Evolutionary conservation across 2,888 invertebrate genomes (phyloP), one percentile per base, ranked within the genome.

Genomic region (Melangyna quadrimaculata): DNA sequence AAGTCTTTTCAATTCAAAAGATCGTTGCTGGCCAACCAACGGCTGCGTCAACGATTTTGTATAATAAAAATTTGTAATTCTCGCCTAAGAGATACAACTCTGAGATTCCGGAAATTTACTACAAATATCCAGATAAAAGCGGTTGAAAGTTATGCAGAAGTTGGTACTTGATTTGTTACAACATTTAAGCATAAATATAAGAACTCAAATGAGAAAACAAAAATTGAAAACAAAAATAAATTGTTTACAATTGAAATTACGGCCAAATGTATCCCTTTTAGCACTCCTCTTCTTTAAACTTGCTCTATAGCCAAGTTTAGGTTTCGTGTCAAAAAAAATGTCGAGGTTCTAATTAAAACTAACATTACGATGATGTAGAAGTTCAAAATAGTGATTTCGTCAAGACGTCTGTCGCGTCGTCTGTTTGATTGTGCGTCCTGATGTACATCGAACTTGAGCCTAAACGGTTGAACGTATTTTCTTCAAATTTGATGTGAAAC

Each of bases 51-150:
- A 35, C n/a, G 32, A 22, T 43, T 32, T n/a, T 35, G 24, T 59
- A 69, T 77, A 63, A 77, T 45, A 69, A 51, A 80, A 45, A 80
- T 72, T 77, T 73, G 48, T 72, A 77, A 57, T 81, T 72, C 75
- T 80, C 55, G 29, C 53, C 19, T 45, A 32, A 27, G 9, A 59
- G 12, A 70, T 80, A n/a, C n/a, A n/a, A n/a, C 65, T 55, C 27
- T 67, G 9, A 77, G 72, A 81, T 78, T 86, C 77, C 77, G 81
- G 81, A 78, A 73, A 86, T 72, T 78, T 43, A 86, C 86, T 73
- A 86, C 77, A 81, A 86, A 70, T 81, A 78, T 86, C 86, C 63
- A 81, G 86, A 86, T 78, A 73, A 73, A 86, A 81, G 86, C 77
- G 77, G 86, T 86, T 86, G 35, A 77, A 78, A 73, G 32, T 72